A percentile compares a stretch with the other conserved stretches of the same genome.
Conservation (phyloP, 2,113 vertebrate species). For the Xiphophorus maculatus region DNA sequence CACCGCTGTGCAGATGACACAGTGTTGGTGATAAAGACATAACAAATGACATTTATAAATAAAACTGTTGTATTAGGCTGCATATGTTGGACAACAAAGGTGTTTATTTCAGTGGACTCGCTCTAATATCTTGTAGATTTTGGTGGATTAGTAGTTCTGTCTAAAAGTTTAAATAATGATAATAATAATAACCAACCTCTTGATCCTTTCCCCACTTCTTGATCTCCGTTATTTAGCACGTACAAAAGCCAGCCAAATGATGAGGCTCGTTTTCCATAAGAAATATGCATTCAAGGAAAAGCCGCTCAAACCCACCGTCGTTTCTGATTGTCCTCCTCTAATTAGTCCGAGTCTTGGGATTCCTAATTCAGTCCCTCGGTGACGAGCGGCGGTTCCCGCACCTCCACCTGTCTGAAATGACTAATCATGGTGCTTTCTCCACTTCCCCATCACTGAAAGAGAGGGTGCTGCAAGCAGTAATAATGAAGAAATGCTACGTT, state of each 20-base stretch:
- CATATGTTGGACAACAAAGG: neutral
- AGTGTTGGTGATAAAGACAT: neutral
- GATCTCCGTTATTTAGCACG: neutral
- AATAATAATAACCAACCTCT: neutral
- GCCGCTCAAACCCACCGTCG: neutral
- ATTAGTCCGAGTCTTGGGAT: conserved; percentile 34
- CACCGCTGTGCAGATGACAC: too few species aligned
- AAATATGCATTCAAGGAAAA: conserved; percentile 10
- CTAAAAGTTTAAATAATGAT: too few species aligned
- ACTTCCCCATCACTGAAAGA: conserved; percentile 17
- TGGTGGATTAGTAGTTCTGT: too few species aligned
- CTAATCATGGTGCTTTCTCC: conserved; percentile 26
- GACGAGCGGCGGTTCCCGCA: conserved; percentile 22
- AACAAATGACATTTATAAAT: neutral
- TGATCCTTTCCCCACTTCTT: neutral
- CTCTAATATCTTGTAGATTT: too few species aligned
- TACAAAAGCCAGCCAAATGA: neutral
- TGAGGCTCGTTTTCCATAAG: conserved; percentile 10
- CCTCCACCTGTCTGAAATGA: conserved; percentile 39
- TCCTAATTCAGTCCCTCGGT: conserved; percentile 33
- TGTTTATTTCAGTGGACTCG: too few species aligned
- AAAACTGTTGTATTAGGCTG: conserved; percentile 3
- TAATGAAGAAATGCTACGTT: neutral
- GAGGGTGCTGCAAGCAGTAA: neutral
- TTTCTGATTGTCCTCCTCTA: conserved; percentile 22